Evolutionary conservation across 2,113 vertebrate species (phyloP).

Genomic region (Poicephalus meyeri): DNA sequence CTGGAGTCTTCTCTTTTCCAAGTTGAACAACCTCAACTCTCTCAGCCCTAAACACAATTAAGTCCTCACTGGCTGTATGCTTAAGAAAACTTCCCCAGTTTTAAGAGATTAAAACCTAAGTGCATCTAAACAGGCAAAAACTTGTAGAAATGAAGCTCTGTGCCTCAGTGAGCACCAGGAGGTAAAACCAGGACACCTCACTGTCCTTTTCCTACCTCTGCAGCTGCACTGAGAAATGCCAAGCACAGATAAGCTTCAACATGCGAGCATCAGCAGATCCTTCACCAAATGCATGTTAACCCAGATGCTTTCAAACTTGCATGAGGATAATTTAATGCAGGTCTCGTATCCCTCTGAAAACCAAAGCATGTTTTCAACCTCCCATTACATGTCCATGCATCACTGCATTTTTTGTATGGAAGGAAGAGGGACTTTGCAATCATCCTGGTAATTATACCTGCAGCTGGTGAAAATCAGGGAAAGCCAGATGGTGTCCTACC

Average conservation of each 20-base stretch:
- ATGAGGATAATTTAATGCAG: background rate
- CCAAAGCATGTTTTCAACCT: background rate
- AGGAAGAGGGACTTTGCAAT: background rate
- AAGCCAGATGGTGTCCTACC: conserved; percentile 47
- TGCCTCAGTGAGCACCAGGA: background rate
- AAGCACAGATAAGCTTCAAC: background rate
- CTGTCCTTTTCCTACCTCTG: background rate
- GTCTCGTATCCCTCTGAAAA: background rate
- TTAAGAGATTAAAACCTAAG: background rate
- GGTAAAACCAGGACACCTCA: background rate
- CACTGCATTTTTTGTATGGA: background rate
- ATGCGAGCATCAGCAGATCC: background rate
- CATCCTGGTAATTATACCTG: conserved; percentile 40
- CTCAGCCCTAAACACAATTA: background rate
- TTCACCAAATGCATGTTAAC: background rate
- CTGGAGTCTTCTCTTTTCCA: background rate
- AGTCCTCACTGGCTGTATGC: background rate
- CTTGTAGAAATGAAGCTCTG: background rate
- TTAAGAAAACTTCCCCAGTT: background rate
- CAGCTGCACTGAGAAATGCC: background rate
- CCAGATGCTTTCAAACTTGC: background rate
- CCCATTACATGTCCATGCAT: background rate
- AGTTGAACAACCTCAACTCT: background rate
- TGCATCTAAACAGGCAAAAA: background rate
- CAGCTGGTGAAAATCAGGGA: conserved; percentile 40